phyloP scores from a whole-genome alignment of 2,888 invertebrate genomes.

The Caenorhabditis japonica region DNA sequence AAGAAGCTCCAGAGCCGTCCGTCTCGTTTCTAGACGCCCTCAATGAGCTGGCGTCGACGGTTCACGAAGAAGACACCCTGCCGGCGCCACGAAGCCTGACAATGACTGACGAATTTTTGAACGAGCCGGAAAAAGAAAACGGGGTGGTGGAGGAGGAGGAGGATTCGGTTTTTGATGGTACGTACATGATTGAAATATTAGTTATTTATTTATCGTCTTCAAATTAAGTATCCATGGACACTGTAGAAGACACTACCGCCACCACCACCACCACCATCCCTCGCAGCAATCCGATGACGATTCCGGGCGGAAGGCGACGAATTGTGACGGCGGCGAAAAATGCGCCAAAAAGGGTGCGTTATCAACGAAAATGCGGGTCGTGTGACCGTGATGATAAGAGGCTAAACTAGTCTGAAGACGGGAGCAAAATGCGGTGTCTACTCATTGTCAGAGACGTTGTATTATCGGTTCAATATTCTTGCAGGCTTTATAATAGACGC shows the following conservation, averaged over 20 bases:
- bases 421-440: too few relatives aligned
- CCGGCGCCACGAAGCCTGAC: slow-evolving; percentile 25
- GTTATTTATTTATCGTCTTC: background rate
- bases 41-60: slow-evolving; percentile 8
- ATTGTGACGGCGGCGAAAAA: too few relatives aligned
- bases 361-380: too few relatives aligned
- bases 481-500: too few relatives aligned
- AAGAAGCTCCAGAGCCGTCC: background rate
- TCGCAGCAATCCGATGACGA: slow-evolving; percentile 11
- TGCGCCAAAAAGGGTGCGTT: too few relatives aligned
- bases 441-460: too few relatives aligned
- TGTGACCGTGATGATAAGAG: slow-evolving; percentile 7
- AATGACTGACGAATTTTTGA: slow-evolving; percentile 19
- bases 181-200: too few relatives aligned
- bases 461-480: too few relatives aligned
- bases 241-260: slow-evolving; percentile 5
- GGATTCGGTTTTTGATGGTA: slow-evolving; percentile 33
- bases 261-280: background rate
- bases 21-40: slow-evolving; percentile 32
- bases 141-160: slow-evolving; percentile 1
- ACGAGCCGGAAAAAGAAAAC: slow-evolving; percentile 1
- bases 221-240: background rate
- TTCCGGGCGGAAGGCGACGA: background rate
- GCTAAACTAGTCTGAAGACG: too few relatives aligned
- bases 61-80: slow-evolving; percentile 5